Base-by-base conservation (phyloP, 1,140 invertebrate species). In the Bombyx mori region DNA sequence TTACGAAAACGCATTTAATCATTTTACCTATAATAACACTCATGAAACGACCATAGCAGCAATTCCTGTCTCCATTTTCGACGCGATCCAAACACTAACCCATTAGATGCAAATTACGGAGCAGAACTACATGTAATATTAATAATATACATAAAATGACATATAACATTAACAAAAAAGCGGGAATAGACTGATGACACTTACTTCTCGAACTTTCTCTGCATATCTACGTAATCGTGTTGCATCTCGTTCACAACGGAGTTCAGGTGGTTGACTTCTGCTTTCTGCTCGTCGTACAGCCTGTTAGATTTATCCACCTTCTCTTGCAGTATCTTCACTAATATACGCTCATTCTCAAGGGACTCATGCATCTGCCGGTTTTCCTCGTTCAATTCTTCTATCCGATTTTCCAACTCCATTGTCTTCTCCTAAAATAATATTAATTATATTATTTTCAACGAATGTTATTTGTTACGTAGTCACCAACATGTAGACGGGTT, bases 141-240 rank as follows among this genome's bases (percentile, higher is more conserved):
- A 35, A 35, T 1, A 35, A 35, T 18, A 18, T 18, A 18, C 12
- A 18, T 18, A 18, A 1, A 35, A 35, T 1, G 1, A 3, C 26
- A 35, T 35, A 3, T 0, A 35, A 35, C 4, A 35, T 35, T 35
- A 35, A 0, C 26, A 35, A 35, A 35, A 35, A 3, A 1, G 26
- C 1, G 26, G 4, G 26, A 35, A 35, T 5, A 35, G 26, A 35
- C 26, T 35, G 4, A 61, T 44, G 48, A 35, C 7, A 73, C 79
- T 72, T 57, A 86, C 84, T 79, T 87, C 44, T 87, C 84, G 68
- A 72, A 76, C 59, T 82, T 85, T 58, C 77, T 73, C 61, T 85
- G 79, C 61, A 80, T 73, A 50, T 80, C 75, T 6, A 78, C 61
- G 47, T 65, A 79, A 60, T 87, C 82, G 47, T 87, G 79, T 50